Evolutionary conservation across 2,888 invertebrate genomes (phyloP), one percentile per base, ranked within the genome.

Genomic region (Shargacucullia verbasci): DNA sequence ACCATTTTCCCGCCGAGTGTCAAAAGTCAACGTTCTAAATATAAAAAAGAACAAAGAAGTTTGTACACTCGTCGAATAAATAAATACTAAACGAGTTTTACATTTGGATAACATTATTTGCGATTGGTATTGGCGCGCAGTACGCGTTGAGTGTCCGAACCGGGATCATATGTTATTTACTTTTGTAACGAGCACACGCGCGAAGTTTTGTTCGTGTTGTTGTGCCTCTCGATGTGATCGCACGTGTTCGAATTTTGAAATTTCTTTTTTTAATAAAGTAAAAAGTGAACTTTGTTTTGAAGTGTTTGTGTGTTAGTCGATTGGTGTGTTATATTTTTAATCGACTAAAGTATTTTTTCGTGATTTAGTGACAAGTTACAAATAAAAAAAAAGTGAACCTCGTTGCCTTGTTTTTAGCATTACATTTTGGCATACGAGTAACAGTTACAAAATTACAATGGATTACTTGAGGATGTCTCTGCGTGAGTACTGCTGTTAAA

Each of bases 1-100:
- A 35, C 63, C 35, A 71, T 76, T 53, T 68, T 48, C 52, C 60
- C 58, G 55, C 68, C 54, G 29, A 74, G 78, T 81, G 83, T 84
- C 85, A 86, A 80, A 84, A 82, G 87, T 87, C 88, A 88, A 82
- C 78, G 89, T 63, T 84, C 87, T 80, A 84, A 77, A 84, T 80
- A 76, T 80, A 76, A 81, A 77, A 82, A 85, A 54, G 85, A 88
- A 90, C 88, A 90, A 89, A 90, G 89, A 75, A 81, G 60, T 70
- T 53, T 59, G 65, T 72, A 82, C 76, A 75, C 67, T 71, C 59
- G 56, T 62, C 72, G 86, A 86, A 88, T 89, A 88, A 84, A 85
- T 88, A 84, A 83, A 88, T 87, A 81, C 59, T 47, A 66, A 72
- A 75, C 64, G 58, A 68, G 77, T 78, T 79, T 78, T 70, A 78